Percentiles rank a stretch among this genome's conserved stretches.
Evolutionary conservation across 1,140 invertebrate genomes (phyloP).

Genomic region (Drosophila auraria): DNA sequence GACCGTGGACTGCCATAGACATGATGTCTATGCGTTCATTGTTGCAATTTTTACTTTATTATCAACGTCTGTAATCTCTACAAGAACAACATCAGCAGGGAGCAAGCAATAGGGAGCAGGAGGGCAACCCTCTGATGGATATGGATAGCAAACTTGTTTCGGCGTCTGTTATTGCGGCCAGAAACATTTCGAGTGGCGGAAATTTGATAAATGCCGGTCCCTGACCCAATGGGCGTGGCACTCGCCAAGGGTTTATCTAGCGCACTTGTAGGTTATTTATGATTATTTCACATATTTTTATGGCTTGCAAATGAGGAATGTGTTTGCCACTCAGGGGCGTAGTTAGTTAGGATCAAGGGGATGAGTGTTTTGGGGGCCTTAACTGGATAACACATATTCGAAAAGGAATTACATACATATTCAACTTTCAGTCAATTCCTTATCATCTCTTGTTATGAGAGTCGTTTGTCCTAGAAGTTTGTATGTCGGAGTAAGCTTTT

Average conservation of each 20-base stretch:
- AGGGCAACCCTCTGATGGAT: constrained; percentile 29
- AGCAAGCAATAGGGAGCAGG: constrained; percentile 1
- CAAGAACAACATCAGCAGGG: constrained; percentile 4
- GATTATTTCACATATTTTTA: constrained; percentile 53
- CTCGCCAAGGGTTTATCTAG: constrained; percentile 55
- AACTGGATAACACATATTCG: not conserved
- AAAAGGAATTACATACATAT: constrained; percentile 13
- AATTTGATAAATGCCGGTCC: constrained; percentile 59
- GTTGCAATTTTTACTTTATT: constrained; percentile 76
- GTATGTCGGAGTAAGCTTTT: constrained; percentile 17
- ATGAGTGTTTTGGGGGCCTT: not conserved
- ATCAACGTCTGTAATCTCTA: constrained; percentile 57
- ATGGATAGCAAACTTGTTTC: constrained; percentile 36
- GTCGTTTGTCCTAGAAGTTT: not conserved
- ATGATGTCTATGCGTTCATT: constrained; percentile 65
- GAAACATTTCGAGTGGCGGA: constrained; percentile 26
- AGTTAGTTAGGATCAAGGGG: not conserved
- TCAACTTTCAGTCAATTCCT: constrained; percentile 7
- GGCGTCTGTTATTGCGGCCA: constrained; percentile 53
- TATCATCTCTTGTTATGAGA: constrained; percentile 22
- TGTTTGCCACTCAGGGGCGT: constrained; percentile 16
- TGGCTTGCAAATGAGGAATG: constrained; percentile 51
- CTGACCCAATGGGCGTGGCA: constrained; percentile 69
- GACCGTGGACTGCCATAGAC: constrained; percentile 39
- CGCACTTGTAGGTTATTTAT: constrained; percentile 71